Conservation (phyloP, 1,140 invertebrate species). For the Ptiloglossa arizonensis region DNA sequence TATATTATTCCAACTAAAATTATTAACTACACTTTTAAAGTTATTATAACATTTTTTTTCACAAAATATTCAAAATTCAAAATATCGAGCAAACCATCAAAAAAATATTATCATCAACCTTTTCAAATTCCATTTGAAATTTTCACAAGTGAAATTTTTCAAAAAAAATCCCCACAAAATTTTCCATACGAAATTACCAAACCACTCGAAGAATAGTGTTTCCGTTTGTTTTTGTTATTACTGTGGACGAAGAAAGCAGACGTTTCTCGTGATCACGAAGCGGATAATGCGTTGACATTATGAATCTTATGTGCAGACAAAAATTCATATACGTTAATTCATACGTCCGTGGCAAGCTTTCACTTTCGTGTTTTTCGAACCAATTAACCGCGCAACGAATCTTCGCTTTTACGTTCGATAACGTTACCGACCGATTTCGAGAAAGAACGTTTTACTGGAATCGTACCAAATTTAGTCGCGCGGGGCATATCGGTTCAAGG, state of each 20-base stretch:
- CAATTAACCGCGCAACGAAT: not conserved
- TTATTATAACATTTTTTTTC: no score
- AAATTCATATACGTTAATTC: slow-evolving; percentile 41
- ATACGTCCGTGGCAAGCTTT: slow-evolving; percentile 35
- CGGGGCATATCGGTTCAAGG: slow-evolving; percentile 30
- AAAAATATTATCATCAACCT: no score
- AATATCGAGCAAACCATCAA: no score
- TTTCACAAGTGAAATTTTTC: no score
- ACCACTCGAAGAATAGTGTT: no score
- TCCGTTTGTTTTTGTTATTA: not conserved
- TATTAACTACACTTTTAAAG: no score
- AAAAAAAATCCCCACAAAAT: no score
- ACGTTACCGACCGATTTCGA: not conserved
- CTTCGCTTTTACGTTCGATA: not conserved
- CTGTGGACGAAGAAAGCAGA: not conserved
- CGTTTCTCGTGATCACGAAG: not conserved
- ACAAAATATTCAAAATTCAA: no score
- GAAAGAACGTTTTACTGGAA: slow-evolving; percentile 10
- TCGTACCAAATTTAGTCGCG: slow-evolving; percentile 22
- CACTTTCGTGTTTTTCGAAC: slow-evolving; percentile 13
- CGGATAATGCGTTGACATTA: not conserved
- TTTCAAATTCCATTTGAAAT: no score
- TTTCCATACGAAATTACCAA: no score
- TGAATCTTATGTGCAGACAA: slow-evolving; percentile 23
- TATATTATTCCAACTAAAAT: no score